Base-by-base conservation (phyloP, 2,888 invertebrate genomes). In the Atrina japonica region DNA sequence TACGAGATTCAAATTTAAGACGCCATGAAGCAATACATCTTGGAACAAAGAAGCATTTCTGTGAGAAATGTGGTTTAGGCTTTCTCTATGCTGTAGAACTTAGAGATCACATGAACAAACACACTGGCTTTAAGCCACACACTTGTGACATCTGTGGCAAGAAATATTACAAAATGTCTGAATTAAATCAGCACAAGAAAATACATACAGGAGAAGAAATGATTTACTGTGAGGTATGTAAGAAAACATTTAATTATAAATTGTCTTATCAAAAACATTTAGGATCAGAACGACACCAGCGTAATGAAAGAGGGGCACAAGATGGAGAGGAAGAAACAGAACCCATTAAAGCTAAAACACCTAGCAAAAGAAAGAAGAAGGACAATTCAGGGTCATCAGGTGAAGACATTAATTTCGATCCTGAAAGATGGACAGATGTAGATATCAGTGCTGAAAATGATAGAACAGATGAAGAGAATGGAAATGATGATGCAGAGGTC, bases 91-190 rank as follows among this genome's bases (percentile, higher is more conserved):
- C 53, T 35, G 45, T 63, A 27, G 75, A 75, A 43, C 50, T 75
- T 56, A 59, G 66, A 40, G 70, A 66, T n/a, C 75, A 75, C 56
- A 65, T 65, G 40, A 68, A 75, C 41, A 70, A 61, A 27, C 75
- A 75, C 29, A 61, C 64, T n/a, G 71, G 66, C 25, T n/a, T 18
- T 5, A 65, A 68, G 11, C 75, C 75, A 18, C 66, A 65, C 35
- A 65, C 70, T 41, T 79, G 79, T 65, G 77, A 75, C 14, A 52
- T 79, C 16, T 79, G 79, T 69, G 79, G 77, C 5, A 79, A 79
- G 63, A 68, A 72, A 68, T 79, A 77, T 47, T 73, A 73, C 25
- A 72, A 76, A 47, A 72, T 66, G 61, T 58, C 72, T 30, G 70
- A 73, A 53, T 65, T 75, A 16, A 71, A 77, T 27, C 69, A 71